These are phyloP conservation scores for Podarcis lilfordi DNA, from an alignment of 2,797 vertebrate genomes.

Conservation along the genomic window DNA sequence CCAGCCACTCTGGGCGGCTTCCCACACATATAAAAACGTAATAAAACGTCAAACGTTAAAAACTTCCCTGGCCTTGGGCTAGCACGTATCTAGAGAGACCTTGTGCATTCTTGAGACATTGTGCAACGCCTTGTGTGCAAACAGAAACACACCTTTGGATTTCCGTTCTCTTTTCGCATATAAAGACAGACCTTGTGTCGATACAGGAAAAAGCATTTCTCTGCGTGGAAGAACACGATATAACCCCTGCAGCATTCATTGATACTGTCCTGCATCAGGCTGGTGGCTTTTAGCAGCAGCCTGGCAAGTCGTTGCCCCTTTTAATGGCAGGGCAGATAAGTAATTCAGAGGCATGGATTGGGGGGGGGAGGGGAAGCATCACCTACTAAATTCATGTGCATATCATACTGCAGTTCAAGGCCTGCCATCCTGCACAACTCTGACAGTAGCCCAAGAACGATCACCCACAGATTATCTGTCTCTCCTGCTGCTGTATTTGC, in stretches of 20 bases:
- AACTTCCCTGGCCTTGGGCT: not conserved
- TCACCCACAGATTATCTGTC: not conserved
- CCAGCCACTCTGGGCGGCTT: too few relatives aligned
- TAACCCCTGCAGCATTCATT: not conserved
- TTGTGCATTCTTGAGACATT: not conserved
- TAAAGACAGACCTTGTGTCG: not conserved
- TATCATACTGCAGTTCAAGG: not conserved
- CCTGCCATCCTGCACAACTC: not conserved
- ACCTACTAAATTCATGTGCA: not conserved
- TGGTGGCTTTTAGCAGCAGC: not conserved
- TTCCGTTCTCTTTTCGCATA: not conserved
- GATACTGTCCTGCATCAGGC: not conserved
- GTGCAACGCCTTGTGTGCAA: not conserved
- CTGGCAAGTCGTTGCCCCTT: too few relatives aligned
- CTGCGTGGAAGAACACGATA: too few relatives aligned
- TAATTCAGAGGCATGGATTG: too few relatives aligned
- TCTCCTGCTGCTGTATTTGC: not conserved
- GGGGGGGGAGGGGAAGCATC: too few relatives aligned
- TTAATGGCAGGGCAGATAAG: not conserved
- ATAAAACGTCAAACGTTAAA: too few relatives aligned
- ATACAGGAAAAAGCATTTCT: not conserved
- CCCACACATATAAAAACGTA: too few relatives aligned
- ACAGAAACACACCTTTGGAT: not conserved
- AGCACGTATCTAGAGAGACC: not conserved
- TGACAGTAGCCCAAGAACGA: not conserved